Conservation (phyloP, 2,888 invertebrate species). For the Pseudococcus longispinus region DNA sequence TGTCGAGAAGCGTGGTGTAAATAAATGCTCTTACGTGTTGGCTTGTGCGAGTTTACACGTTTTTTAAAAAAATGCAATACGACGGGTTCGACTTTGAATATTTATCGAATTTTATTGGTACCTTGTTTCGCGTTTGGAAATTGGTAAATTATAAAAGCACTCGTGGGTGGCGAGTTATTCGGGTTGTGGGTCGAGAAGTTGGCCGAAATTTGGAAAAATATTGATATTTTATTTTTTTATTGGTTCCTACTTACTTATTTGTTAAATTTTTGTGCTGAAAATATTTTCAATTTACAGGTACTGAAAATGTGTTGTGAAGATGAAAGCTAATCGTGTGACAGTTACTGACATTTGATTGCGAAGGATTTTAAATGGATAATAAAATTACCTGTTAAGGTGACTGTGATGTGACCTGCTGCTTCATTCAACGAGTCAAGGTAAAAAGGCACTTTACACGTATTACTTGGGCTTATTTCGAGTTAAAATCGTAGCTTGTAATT, state of each 20-base stretch:
- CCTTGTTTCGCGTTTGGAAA: neutral
- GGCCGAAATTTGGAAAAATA: too few relatives aligned
- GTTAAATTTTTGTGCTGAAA: neutral
- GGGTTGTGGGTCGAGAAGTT: too few relatives aligned
- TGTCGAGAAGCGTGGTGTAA: neutral
- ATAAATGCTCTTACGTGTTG: constrained; percentile 29
- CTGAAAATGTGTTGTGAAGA: neutral
- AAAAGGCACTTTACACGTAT: neutral
- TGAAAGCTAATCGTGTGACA: neutral
- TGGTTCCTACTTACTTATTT: too few relatives aligned
- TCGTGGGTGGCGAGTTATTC: too few relatives aligned
- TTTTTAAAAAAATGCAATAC: neutral
- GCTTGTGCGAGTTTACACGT: neutral
- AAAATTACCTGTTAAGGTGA: neutral
- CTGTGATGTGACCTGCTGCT: neutral
- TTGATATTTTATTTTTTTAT: too few relatives aligned
- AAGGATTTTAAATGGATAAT: neutral
- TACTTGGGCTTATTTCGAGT: too few relatives aligned
- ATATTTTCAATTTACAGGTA: neutral
- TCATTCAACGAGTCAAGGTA: neutral
- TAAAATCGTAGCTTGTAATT: too few relatives aligned
- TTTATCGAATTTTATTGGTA: neutral
- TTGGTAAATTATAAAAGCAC: too few relatives aligned
- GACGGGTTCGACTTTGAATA: neutral
- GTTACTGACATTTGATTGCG: neutral